These are phyloP conservation scores for Trachelus troglodyta DNA, from an alignment of 2,888 invertebrate genomes.

Conservation along the genomic window DNA sequence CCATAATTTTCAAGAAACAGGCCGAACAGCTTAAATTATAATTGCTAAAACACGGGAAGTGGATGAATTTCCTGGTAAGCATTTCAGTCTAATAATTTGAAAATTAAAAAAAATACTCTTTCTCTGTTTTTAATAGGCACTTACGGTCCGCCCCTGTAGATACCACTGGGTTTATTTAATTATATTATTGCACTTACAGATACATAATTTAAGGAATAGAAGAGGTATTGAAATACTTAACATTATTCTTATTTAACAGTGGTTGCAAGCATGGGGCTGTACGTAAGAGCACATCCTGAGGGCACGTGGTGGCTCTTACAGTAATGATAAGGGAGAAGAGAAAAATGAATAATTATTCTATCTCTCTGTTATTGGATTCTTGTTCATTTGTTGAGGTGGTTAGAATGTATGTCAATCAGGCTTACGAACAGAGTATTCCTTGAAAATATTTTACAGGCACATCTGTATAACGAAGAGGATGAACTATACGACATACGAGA, in stretches of 20 bases:
- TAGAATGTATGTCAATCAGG: background rate
- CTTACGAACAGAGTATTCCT: background rate
- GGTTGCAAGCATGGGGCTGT: background rate
- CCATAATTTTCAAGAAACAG: background rate
- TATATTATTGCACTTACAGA: background rate
- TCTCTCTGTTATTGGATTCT: conserved; percentile 1
- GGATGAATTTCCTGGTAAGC: background rate
- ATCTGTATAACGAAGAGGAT: conserved; percentile 43
- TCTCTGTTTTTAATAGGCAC: background rate
- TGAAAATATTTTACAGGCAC: conserved; percentile 48
- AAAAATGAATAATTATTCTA: background rate
- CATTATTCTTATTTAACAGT: background rate
- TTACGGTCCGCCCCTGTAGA: background rate
- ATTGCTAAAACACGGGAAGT: background rate
- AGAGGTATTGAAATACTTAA: background rate
- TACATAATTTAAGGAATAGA: background rate
- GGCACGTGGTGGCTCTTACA: background rate
- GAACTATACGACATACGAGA: conserved; percentile 46
- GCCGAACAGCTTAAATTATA: background rate
- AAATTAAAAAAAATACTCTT: background rate
- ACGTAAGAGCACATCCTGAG: background rate
- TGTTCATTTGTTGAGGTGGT: background rate
- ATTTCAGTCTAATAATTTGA: background rate
- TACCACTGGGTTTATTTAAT: too few relatives aligned
- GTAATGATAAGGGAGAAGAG: background rate